Evolutionary conservation across 2,888 invertebrate species (phyloP).

Genomic region (Drosophila nr. medialis): DNA sequence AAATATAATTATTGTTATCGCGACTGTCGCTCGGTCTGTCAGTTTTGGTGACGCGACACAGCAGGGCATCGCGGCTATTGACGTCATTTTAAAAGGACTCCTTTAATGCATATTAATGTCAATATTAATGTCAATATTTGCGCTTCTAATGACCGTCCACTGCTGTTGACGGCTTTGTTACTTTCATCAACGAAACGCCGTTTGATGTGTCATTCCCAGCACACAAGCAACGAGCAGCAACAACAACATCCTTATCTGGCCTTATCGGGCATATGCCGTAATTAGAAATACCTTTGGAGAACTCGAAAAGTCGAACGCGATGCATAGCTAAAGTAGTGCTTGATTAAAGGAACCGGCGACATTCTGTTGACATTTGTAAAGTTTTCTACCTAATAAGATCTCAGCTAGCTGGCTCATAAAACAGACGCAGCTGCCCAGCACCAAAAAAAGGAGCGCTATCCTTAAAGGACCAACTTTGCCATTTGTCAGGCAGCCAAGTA

Average conservation of each 20-base stretch:
- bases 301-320: conserved; percentile 17
- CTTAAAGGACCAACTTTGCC: conserved; percentile 58
- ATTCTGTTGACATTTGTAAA: conserved; percentile 75
- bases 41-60: conserved; percentile 50
- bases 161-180: conserved; percentile 65
- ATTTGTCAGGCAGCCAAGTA: conserved; percentile 44
- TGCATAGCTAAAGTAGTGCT: conserved; percentile 32
- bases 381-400: conserved; percentile 62
- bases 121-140: conserved; percentile 83
- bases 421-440: conserved; percentile 50
- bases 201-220: conserved; percentile 66
- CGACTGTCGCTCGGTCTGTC: conserved; percentile 40
- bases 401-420: conserved; percentile 54
- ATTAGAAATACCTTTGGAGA: conserved; percentile 41
- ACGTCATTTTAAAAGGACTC: conserved; percentile 77
- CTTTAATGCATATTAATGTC: conserved; percentile 81
- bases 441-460: conserved; percentile 20
- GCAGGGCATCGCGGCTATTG: conserved; percentile 54
- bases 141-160: conserved; percentile 74
- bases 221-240: conserved; percentile 22
- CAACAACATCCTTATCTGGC: conserved; percentile 44
- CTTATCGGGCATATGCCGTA: conserved; percentile 57
- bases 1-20: conserved; percentile 67
- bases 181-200: conserved; percentile 36
- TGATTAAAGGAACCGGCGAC: conserved; percentile 68